Base-by-base conservation (phyloP, 2,888 invertebrate species). In the Polymixis lichenea region DNA sequence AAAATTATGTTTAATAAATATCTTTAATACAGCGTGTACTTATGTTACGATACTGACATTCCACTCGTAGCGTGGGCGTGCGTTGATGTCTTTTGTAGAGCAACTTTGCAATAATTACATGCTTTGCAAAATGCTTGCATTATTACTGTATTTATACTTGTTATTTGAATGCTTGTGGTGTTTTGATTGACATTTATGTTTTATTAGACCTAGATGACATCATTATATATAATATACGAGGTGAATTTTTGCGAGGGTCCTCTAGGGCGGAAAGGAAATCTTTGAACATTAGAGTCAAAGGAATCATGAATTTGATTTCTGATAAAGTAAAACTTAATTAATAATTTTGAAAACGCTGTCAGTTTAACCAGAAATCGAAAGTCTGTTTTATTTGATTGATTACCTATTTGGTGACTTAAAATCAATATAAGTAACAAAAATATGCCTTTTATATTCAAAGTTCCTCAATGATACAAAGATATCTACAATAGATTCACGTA, bases 81-180 rank as follows among this genome's bases (percentile, higher is more conserved):
- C 95, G 95, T 95, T 94, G 94, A 94, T 90, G 93, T 95, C 95
- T 95, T 95, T 95, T 93, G 86, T 91, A 93, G 86, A 84, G 90
- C 87, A 87, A 80, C 72, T 79, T 58, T 71, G 68, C 80, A 78
- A 79, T 73, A 22, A 53, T 71, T 71, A 64, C 71, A 72, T 65
- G 28, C 67, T 71, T 72, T 71, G 85, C 46, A 68, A 75, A 75
- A 67, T 75, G n/a, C 58, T 62, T 67, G 51, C 56, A 22, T 71
- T 43, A 80, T 73, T 80, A 72, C 68, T 46, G 32, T 28, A 13
- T 56, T 46, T 22, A 61, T 72, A 56, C 49, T 51, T 72, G 32
- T 72, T 68, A 51, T 25, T 60, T 65, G 80, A 51, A 32, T 65
- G 19, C 13, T 25, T 28, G 67, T 49, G 1, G 17, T 67, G 13